phyloP scores from a whole-genome alignment of 2,888 invertebrate species.

The Orthonychiurus folsomi region DNA sequence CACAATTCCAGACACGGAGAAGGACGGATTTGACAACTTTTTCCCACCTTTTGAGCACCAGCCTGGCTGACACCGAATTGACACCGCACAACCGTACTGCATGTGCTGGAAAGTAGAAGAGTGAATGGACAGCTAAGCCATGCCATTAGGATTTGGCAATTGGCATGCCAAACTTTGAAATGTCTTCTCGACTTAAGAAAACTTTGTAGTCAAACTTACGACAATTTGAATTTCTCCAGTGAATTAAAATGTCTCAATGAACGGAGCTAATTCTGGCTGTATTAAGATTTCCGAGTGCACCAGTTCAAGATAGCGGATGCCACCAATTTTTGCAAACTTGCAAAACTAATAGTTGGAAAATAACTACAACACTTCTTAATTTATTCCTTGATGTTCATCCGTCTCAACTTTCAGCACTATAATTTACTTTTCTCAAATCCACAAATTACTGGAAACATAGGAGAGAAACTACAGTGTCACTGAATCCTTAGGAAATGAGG shows the following conservation, averaged over 20 bases:
- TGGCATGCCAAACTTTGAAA: not conserved
- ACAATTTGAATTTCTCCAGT: too few species aligned
- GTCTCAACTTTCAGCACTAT: not conserved
- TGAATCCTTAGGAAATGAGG: too few species aligned
- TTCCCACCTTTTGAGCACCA: not conserved
- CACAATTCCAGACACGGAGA: not conserved
- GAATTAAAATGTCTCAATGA: too few species aligned
- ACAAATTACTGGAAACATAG: not conserved
- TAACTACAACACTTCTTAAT: too few species aligned
- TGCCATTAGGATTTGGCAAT: not conserved
- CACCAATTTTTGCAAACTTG: too few species aligned
- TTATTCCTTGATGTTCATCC: not conserved
- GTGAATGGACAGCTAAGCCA: not conserved
- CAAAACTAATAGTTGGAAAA: too few species aligned
- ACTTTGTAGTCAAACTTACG: too few species aligned
- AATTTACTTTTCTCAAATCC: not conserved
- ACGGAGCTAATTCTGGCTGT: too few species aligned
- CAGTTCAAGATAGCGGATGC: too few species aligned
- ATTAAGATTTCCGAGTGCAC: too few species aligned
- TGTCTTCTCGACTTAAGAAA: too few species aligned
- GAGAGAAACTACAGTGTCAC: not conserved
- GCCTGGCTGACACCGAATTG: not conserved
- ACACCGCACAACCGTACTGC: not conserved
- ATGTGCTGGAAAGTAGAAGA: not conserved
- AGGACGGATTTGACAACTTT: not conserved